Evolutionary conservation across 2,888 invertebrate species (phyloP).

Genomic region (Hoplodrina ambigua): DNA sequence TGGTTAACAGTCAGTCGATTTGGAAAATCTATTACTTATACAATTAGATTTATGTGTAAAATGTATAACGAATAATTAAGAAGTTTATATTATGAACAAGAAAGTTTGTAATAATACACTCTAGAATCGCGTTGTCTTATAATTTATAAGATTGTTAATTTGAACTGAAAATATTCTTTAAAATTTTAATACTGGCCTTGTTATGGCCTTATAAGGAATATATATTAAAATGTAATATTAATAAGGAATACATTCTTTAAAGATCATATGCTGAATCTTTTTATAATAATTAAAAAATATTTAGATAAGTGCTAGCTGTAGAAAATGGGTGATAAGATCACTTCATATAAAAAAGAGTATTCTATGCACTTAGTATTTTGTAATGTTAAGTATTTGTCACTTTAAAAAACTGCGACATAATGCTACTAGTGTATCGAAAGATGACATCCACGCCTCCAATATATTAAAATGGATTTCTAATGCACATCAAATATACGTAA

Average conservation of each 20-base stretch:
- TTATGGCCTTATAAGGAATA: slow-evolving; percentile 44
- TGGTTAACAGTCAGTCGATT: slow-evolving; percentile 69
- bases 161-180: slow-evolving; percentile 41
- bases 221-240: slow-evolving; percentile 53
- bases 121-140: slow-evolving; percentile 37
- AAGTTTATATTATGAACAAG: slow-evolving; percentile 41
- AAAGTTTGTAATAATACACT: slow-evolving; percentile 52
- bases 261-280: slow-evolving; percentile 44
- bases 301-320: slow-evolving; percentile 58
- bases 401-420: slow-evolving; percentile 48
- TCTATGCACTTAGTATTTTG: slow-evolving; percentile 38
- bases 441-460: slow-evolving; percentile 29
- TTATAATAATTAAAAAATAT: slow-evolving; percentile 41
- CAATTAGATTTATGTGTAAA: slow-evolving; percentile 59
- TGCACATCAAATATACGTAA: slow-evolving; percentile 57
- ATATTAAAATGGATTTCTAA: slow-evolving; percentile 50
- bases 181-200: slow-evolving; percentile 31
- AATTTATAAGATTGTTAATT: slow-evolving; percentile 27
- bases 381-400: slow-evolving; percentile 26
- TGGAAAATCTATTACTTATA: slow-evolving; percentile 60
- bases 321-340: slow-evolving; percentile 57
- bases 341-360: slow-evolving; percentile 58
- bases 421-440: slow-evolving; percentile 34
- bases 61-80: slow-evolving; percentile 49
- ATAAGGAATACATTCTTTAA: slow-evolving; percentile 54